Conservation (phyloP, 1,140 invertebrate genomes). For the Zelostemma sp. region DNA sequence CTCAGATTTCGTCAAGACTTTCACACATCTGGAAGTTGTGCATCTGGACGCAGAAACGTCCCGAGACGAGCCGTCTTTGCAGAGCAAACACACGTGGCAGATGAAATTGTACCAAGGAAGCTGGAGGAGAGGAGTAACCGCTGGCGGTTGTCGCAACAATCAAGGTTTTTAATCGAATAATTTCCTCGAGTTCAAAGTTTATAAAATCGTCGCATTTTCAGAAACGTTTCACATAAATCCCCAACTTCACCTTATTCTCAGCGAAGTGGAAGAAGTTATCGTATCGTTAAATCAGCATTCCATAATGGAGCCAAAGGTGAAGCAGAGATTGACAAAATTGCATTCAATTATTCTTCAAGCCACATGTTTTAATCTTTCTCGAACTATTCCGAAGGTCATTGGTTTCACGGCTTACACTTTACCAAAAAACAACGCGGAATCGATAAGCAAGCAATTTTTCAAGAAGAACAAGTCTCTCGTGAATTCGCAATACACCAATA, state of each 20-base stretch:
- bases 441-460: slow-evolving; percentile 82
- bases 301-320: slow-evolving; percentile 89
- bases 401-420: slow-evolving; percentile 92
- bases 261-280: slow-evolving; percentile 87
- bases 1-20: slow-evolving; percentile 86
- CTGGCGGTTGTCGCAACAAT: slow-evolving; percentile 92
- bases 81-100: slow-evolving; percentile 86
- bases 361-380: background rate
- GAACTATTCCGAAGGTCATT: slow-evolving; percentile 76
- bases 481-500: slow-evolving; percentile 94
- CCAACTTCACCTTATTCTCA: slow-evolving; percentile 85
- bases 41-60: slow-evolving; percentile 90
- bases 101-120: slow-evolving; percentile 86
- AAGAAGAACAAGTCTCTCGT: slow-evolving; percentile 90
- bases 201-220: slow-evolving; percentile 58
- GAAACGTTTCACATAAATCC: slow-evolving; percentile 96
- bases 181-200: too few relatives aligned
- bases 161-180: slow-evolving; percentile 73
- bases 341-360: background rate
- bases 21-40: slow-evolving; percentile 87
- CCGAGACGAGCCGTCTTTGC: slow-evolving; percentile 84
- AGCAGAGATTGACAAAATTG: background rate
- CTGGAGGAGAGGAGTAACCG: slow-evolving; percentile 91
- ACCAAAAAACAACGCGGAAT: slow-evolving; percentile 78
- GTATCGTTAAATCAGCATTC: slow-evolving; percentile 92